Evolutionary conservation across 92 coral and sea anemone species (phyloP).

Genomic region (Paragorgia papillata): DNA sequence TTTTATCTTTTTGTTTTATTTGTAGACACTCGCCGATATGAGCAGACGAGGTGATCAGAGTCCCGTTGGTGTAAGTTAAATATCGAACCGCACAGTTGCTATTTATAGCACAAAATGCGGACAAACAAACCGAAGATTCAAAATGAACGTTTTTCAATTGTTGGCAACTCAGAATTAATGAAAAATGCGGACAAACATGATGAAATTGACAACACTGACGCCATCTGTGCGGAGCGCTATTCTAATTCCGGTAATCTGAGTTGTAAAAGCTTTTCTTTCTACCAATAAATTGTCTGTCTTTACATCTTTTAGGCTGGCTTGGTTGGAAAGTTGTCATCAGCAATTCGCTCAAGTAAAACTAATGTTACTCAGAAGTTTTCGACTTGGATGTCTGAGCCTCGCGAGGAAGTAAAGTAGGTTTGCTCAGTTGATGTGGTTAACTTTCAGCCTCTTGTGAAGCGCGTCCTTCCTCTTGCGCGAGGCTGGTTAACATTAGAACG

Average conservation of each 20-base stretch:
- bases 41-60: slow-evolving; percentile 88
- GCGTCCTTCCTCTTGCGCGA: too few species aligned
- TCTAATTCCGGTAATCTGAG: too few species aligned
- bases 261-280: not conserved
- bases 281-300: not conserved
- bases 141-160: too few species aligned
- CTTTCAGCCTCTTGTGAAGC: too few species aligned
- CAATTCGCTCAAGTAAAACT: slow-evolving; percentile 78
- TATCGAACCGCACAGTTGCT: too few species aligned
- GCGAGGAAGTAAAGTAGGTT: slow-evolving; percentile 41
- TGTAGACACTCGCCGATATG: slow-evolving; percentile 82
- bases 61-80: slow-evolving; percentile 77
- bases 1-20: not conserved
- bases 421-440: not conserved
- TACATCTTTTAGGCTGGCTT: slow-evolving; percentile 62
- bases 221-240: too few species aligned
- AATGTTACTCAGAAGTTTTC: slow-evolving; percentile 75
- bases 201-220: too few species aligned
- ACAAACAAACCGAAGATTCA: too few species aligned
- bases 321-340: slow-evolving; percentile 95
- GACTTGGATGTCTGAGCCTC: slow-evolving; percentile 44
- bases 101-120: too few species aligned
- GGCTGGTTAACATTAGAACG: too few species aligned
- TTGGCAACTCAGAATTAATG: too few species aligned
- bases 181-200: too few species aligned